phyloP scores from a whole-genome alignment of 2,888 invertebrate species.

The Saturnia japonica region DNA sequence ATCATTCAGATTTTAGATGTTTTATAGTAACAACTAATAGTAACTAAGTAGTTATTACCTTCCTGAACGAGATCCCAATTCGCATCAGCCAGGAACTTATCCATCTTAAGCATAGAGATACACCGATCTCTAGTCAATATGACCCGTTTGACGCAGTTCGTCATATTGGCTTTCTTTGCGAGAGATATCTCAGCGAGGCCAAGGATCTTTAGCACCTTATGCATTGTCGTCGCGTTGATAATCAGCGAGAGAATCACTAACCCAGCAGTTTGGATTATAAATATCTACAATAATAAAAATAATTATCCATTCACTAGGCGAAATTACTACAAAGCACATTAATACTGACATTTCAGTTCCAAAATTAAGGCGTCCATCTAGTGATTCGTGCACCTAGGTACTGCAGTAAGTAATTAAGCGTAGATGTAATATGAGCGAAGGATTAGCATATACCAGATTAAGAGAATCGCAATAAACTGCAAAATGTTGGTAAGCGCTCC shows the following conservation, averaged over 20 bases:
- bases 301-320: too few species aligned
- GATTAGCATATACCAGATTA: too few species aligned
- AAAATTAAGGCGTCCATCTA: too few species aligned
- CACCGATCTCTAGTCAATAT: conserved; percentile 73
- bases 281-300: conserved; percentile 49
- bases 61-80: conserved; percentile 83
- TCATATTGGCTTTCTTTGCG: conserved; percentile 81
- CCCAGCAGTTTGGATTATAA: conserved; percentile 81
- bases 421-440: too few species aligned
- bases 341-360: too few species aligned
- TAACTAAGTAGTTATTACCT: conserved; percentile 39
- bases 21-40: not conserved
- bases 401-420: too few species aligned
- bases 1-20: too few species aligned
- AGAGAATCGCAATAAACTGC: too few species aligned
- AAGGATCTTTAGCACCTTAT: conserved; percentile 72
- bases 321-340: too few species aligned
- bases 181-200: conserved; percentile 77
- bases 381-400: too few species aligned
- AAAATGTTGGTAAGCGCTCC: too few species aligned
- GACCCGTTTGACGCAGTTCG: conserved; percentile 77
- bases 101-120: conserved; percentile 82
- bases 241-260: conserved; percentile 81
- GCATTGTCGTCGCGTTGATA: conserved; percentile 82
- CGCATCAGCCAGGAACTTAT: conserved; percentile 84